Evolutionary conservation across 1,140 invertebrate species (phyloP).

Genomic region (Drosophila auraria): DNA sequence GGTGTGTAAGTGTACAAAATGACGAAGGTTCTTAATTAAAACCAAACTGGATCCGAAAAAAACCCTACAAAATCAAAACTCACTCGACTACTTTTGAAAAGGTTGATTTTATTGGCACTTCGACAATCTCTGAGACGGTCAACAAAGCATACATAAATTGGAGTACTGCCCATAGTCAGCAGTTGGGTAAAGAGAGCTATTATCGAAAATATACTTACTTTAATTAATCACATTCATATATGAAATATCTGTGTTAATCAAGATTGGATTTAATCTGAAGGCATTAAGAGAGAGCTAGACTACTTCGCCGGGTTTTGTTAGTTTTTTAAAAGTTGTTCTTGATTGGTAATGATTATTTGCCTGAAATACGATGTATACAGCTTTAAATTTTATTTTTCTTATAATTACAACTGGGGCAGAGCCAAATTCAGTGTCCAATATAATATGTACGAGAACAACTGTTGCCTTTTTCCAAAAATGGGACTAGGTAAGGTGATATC

Average conservation of each 20-base stretch:
- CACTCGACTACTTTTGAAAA: conserved; percentile 37
- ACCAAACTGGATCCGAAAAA: background rate
- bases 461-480: conserved; percentile 4
- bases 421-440: background rate
- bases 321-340: background rate
- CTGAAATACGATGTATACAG: background rate
- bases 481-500: background rate
- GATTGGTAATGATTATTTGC: background rate
- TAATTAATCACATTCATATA: too few species aligned
- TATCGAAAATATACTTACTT: too few species aligned
- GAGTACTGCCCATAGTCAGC: background rate
- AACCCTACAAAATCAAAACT: conserved; percentile 16
- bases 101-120: conserved; percentile 11
- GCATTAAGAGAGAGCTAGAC: too few species aligned
- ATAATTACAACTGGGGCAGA: background rate
- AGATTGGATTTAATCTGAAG: too few species aligned
- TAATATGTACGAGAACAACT: background rate
- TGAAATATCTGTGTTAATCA: too few species aligned
- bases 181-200: conserved; percentile 14
- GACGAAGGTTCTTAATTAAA: conserved; percentile 5
- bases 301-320: too few species aligned
- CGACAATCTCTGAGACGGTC: conserved; percentile 39
- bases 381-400: background rate
- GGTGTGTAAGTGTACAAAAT: conserved; percentile 12
- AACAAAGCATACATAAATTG: conserved; percentile 8